Evolutionary conservation across 1,140 invertebrate genomes (phyloP).

Genomic region (Mesaphorura yosii): DNA sequence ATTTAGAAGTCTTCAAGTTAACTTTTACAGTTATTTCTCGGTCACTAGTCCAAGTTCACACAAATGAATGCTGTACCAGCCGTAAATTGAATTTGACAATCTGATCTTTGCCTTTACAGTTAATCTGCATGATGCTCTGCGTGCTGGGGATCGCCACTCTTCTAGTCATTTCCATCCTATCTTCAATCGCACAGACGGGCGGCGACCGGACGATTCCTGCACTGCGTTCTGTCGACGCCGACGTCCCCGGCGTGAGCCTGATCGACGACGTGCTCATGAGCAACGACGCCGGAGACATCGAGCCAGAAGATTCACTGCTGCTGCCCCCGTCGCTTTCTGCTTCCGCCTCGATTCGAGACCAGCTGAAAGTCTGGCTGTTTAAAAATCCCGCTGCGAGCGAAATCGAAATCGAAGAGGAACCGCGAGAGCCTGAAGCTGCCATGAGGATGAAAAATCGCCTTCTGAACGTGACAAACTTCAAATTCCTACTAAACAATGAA

Average conservation of each 20-base stretch:
- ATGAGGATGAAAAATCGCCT: not conserved
- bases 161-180: slow-evolving; percentile 19
- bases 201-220: not conserved
- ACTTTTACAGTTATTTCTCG: too few relatives aligned
- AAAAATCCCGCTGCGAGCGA: not conserved
- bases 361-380: not conserved
- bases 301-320: not conserved
- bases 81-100: too few relatives aligned
- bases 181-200: not conserved
- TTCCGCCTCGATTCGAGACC: slow-evolving; percentile 11
- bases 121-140: slow-evolving; percentile 22
- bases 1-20: too few relatives aligned
- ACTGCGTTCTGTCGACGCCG: slow-evolving; percentile 2
- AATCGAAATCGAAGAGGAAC: not conserved
- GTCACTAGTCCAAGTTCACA: too few relatives aligned
- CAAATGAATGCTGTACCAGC: too few relatives aligned
- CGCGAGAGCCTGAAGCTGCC: not conserved
- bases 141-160: slow-evolving; percentile 24
- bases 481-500: slow-evolving; percentile 21
- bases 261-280: not conserved
- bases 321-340: slow-evolving; percentile 13
- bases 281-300: not conserved
- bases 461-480: slow-evolving; percentile 19
- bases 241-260: not conserved
- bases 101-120: slow-evolving; percentile 11